Conservation (phyloP, 1,140 invertebrate genomes). For the Drosophila ananassae region DNA sequence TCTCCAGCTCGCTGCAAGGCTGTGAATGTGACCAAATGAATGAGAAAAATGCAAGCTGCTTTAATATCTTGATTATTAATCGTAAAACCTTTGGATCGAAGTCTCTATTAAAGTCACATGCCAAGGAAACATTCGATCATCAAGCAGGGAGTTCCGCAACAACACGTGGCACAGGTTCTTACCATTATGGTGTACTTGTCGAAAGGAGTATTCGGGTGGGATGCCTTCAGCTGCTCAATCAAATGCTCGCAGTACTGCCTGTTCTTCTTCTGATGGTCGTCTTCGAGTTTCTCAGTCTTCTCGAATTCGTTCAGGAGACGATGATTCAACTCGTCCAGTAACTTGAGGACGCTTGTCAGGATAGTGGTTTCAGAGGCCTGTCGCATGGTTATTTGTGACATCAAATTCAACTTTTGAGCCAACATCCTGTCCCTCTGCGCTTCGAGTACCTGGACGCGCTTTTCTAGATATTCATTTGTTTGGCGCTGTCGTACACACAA, state of each 20-base stretch:
- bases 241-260: not conserved
- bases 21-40: not conserved
- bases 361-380: not conserved
- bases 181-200: not conserved
- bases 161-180: not conserved
- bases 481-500: not conserved
- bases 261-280: not conserved
- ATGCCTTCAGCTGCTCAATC: not conserved
- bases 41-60: too few species aligned
- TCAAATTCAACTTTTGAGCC: not conserved
- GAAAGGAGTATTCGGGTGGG: not conserved
- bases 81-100: too few species aligned
- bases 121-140: too few species aligned
- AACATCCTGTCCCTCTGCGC: not conserved
- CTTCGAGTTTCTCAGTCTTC: not conserved
- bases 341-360: not conserved
- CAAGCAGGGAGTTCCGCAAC: not conserved
- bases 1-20: not conserved
- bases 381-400: not conserved
- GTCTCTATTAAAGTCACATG: too few species aligned
- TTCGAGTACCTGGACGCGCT: not conserved
- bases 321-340: not conserved
- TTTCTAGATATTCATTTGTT: not conserved
- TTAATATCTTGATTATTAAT: too few species aligned
- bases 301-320: not conserved